phyloP scores from a whole-genome alignment of 2,113 vertebrate genomes.

The Leptodactylus fuscus region DNA sequence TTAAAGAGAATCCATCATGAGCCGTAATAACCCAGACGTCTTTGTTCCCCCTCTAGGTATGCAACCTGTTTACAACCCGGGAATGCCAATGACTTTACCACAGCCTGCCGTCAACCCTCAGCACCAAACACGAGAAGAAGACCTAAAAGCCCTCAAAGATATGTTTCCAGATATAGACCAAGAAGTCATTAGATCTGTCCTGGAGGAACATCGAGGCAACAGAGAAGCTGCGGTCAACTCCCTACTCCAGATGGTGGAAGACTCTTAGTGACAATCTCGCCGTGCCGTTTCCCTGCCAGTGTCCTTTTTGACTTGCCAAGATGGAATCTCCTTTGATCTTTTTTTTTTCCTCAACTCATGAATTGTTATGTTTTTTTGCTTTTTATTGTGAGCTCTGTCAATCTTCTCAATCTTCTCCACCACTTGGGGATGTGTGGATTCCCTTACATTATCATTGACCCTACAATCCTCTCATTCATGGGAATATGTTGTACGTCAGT shows the following conservation, averaged over 20 bases:
- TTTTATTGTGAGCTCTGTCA: slow-evolving; percentile 29
- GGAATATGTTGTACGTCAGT: too few relatives aligned
- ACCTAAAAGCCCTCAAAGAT: slow-evolving; percentile 92
- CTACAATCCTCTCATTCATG: neutral
- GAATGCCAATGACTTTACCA: slow-evolving; percentile 86
- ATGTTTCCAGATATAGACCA: slow-evolving; percentile 97
- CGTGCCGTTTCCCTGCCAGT: neutral
- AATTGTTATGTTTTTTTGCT: slow-evolving; percentile 49
- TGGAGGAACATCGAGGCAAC: slow-evolving; percentile 93
- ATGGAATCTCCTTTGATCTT: slow-evolving; percentile 65
- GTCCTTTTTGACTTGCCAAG: slow-evolving; percentile 63
- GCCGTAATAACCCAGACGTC: neutral
- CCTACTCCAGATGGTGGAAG: slow-evolving; percentile 94
- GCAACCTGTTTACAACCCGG: slow-evolving; percentile 88
- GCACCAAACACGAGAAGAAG: slow-evolving; percentile 84
- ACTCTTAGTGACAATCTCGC: slow-evolving; percentile 80
- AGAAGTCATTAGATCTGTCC: slow-evolving; percentile 92
- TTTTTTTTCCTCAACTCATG: neutral
- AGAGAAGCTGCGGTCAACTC: slow-evolving; percentile 95
- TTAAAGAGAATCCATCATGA: neutral
- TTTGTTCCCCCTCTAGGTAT: slow-evolving; percentile 74
- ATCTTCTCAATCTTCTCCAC: slow-evolving; percentile 20
- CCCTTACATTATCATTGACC: neutral
- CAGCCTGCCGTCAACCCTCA: slow-evolving; percentile 78
- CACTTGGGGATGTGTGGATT: neutral